These are phyloP conservation scores for Catamblyrhynchus diadema DNA, from an alignment of 2,797 vertebrate genomes.

Conservation along the genomic window DNA sequence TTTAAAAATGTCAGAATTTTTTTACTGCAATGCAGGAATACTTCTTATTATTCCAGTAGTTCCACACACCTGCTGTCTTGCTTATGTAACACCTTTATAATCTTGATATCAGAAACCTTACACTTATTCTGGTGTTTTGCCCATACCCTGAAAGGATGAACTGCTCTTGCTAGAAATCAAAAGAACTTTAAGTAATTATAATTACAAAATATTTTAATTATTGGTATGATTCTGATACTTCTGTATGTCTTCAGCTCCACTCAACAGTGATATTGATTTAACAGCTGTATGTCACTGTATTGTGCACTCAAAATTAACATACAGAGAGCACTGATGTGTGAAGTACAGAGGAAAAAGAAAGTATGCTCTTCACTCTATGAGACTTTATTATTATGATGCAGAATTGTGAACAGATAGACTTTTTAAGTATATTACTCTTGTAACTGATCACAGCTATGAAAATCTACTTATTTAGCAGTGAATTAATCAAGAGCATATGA, in stretches of 20 bases:
- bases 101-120: not conserved
- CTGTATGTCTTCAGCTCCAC: not conserved
- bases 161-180: not conserved
- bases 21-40: slow-evolving; percentile 23
- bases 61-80: not conserved
- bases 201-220: not conserved
- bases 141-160: not conserved
- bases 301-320: not conserved
- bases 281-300: not conserved
- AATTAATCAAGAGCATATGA: not conserved
- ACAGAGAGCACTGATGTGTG: not conserved
- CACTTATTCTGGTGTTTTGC: not conserved
- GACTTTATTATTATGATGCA: not conserved
- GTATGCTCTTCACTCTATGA: not conserved
- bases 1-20: not conserved
- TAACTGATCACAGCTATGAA: not conserved
- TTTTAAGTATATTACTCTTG: not conserved
- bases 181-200: not conserved
- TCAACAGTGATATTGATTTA: not conserved
- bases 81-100: not conserved
- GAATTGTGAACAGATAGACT: not conserved
- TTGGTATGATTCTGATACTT: not conserved
- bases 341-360: not conserved
- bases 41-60: not conserved
- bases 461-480: not conserved